Conservation (phyloP, 2,113 vertebrate species). For the Mastomys natalensis region DNA sequence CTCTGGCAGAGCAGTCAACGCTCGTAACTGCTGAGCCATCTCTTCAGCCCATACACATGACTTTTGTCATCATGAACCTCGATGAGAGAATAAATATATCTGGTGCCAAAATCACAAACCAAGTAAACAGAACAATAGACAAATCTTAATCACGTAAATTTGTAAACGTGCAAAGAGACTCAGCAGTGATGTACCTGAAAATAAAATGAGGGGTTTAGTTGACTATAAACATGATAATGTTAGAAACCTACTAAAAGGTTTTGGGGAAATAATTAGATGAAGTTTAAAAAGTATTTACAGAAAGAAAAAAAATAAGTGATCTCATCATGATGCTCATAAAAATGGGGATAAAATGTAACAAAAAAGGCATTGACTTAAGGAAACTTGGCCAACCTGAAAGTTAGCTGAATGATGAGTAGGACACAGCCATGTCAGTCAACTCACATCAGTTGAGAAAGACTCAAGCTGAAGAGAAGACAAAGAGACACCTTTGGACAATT, state of each 20-base stretch:
- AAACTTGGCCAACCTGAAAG: background rate
- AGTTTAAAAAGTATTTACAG: background rate
- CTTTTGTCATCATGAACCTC: background rate
- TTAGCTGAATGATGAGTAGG: background rate
- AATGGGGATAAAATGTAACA: background rate
- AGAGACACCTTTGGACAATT: background rate
- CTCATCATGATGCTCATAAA: background rate
- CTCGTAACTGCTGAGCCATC: too few relatives aligned
- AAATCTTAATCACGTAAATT: background rate
- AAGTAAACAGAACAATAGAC: background rate
- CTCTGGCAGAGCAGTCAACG: too few relatives aligned
- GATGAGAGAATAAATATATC: background rate
- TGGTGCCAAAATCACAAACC: background rate
- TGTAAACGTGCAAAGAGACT: background rate
- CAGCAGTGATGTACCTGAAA: background rate
- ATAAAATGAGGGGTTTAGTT: background rate
- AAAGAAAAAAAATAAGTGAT: background rate
- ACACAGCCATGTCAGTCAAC: background rate
- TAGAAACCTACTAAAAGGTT: background rate
- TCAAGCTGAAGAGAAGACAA: background rate
- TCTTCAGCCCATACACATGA: background rate
- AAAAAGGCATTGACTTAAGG: background rate
- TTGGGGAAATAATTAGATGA: background rate
- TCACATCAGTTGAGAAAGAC: constrained; percentile 7
- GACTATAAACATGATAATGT: background rate